These are phyloP conservation scores for Ennomos fuscantarius DNA, from an alignment of 2,888 invertebrate genomes.

Conservation along the genomic window DNA sequence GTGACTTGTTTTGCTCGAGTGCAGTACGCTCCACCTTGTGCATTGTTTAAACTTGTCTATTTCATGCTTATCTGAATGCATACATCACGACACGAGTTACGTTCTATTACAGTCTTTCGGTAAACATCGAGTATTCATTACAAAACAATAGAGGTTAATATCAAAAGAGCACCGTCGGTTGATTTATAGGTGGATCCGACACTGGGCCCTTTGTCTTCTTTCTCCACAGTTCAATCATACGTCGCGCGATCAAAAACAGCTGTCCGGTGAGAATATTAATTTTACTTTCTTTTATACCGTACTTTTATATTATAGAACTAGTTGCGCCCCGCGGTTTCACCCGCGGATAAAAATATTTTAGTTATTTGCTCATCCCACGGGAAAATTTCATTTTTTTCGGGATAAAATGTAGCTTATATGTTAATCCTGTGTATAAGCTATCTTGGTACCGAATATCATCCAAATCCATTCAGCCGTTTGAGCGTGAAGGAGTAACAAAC, in stretches of 20 bases:
- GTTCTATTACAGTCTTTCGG: slow-evolving; percentile 36
- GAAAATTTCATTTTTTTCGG: too few relatives aligned
- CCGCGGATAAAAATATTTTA: too few relatives aligned
- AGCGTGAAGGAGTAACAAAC: too few relatives aligned
- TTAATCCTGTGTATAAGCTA: too few relatives aligned
- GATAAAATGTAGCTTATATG: too few relatives aligned
- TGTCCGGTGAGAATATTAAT: slow-evolving; percentile 53
- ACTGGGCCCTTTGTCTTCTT: slow-evolving; percentile 66
- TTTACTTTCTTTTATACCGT: slow-evolving; percentile 41
- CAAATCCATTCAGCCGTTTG: too few relatives aligned
- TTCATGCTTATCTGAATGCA: slow-evolving; percentile 38
- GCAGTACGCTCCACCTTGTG: slow-evolving; percentile 23
- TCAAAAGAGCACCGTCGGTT: slow-evolving; percentile 69
- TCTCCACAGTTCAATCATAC: slow-evolving; percentile 58
- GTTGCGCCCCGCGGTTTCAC: too few relatives aligned
- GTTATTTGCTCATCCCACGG: too few relatives aligned
- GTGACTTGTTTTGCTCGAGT: slow-evolving; percentile 31
- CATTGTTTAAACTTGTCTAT: slow-evolving; percentile 39
- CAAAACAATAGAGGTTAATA: slow-evolving; percentile 68
- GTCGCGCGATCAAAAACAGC: slow-evolving; percentile 61
- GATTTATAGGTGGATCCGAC: slow-evolving; percentile 67
- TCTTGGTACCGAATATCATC: too few relatives aligned
- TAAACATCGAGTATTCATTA: slow-evolving; percentile 47
- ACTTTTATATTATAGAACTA: slow-evolving; percentile 16
- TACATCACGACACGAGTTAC: slow-evolving; percentile 39